Evolutionary conservation across 2,113 vertebrate species (phyloP).

Genomic region (Ia io): DNA sequence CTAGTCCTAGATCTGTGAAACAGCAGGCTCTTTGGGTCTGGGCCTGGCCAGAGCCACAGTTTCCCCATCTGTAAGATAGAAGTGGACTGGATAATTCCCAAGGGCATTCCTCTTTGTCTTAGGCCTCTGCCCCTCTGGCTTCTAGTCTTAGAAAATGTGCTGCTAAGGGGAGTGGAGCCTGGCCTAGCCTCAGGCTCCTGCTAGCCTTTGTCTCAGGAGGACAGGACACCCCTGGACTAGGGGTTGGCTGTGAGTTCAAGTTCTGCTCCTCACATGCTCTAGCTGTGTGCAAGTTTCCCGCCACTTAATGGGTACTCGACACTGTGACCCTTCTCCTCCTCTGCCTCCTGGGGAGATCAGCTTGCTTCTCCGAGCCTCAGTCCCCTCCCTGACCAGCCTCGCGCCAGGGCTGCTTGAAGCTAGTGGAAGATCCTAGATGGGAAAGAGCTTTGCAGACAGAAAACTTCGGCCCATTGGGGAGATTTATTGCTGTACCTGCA

Average conservation of each 20-base stretch:
- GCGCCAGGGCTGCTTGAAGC: not conserved
- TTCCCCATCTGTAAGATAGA: not conserved
- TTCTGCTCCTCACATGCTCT: not conserved
- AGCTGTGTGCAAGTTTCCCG: not conserved
- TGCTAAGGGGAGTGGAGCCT: too few relatives aligned
- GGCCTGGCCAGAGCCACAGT: not conserved
- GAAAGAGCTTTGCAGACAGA: not conserved
- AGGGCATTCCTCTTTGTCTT: not conserved
- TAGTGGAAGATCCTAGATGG: not conserved
- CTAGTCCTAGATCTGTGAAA: not conserved
- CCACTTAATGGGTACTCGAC: not conserved
- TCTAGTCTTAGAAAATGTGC: not conserved
- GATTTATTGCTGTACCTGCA: not conserved
- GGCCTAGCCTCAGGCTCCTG: not conserved
- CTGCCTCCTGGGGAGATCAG: not conserved
- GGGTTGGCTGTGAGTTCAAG: not conserved
- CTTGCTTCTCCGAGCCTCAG: not conserved
- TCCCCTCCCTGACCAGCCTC: not conserved
- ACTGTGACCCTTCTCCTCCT: accelerated
- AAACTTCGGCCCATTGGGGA: not conserved
- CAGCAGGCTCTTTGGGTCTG: not conserved
- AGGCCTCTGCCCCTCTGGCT: not conserved
- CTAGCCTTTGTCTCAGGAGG: not conserved
- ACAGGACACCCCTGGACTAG: not conserved
- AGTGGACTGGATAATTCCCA: not conserved